A percentile compares a stretch with the other conserved stretches of the same genome.
Conservation (phyloP, 2,797 vertebrate species). For the Scomberomorus guttatus region DNA sequence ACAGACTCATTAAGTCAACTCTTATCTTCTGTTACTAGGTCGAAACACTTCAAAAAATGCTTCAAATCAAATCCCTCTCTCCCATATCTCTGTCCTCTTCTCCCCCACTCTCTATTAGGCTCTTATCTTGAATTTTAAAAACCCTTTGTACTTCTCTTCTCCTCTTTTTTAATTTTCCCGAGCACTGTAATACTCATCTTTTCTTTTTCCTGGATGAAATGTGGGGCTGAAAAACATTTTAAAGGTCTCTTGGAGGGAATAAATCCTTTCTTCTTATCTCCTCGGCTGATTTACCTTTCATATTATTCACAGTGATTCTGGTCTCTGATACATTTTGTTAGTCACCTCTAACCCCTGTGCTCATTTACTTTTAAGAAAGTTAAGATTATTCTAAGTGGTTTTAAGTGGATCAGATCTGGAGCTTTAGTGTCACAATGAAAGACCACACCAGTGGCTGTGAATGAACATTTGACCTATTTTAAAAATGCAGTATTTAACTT, state of each 20-base stretch:
- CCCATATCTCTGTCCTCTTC: background rate
- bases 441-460: too few relatives aligned
- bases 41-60: slow-evolving; percentile 10
- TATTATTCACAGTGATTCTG: background rate
- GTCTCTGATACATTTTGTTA: background rate
- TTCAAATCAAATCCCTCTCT: slow-evolving; percentile 26
- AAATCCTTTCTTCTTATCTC: slow-evolving; percentile 18
- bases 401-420: background rate
- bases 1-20: slow-evolving; percentile 26
- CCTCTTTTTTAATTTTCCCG: background rate
- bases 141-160: slow-evolving; percentile 30
- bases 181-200: background rate
- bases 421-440: background rate
- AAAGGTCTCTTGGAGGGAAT: background rate
- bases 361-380: background rate
- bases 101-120: background rate
- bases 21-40: slow-evolving; percentile 47
- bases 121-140: slow-evolving; percentile 25
- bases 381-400: background rate
- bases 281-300: background rate
- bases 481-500: too few relatives aligned
- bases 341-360: background rate
- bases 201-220: background rate
- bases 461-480: too few relatives aligned
- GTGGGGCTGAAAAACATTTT: background rate